phyloP scores from a whole-genome alignment of 1,140 invertebrate species.

The Campoletis sonorensis region DNA sequence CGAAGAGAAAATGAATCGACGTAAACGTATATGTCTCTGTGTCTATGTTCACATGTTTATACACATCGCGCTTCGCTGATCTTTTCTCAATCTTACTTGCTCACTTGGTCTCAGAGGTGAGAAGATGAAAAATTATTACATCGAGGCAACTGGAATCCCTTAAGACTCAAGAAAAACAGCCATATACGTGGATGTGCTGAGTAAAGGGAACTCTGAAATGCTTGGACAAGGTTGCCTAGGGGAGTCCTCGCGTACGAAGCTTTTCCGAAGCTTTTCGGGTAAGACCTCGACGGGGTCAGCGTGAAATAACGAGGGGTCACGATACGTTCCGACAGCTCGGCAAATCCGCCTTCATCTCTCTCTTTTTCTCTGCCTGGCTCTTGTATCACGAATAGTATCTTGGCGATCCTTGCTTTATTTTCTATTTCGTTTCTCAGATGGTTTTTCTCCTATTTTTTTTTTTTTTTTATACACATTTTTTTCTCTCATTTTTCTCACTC shows the following conservation, averaged over 20 bases:
- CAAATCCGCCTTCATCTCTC: slow-evolving; percentile 65
- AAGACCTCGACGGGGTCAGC: slow-evolving; percentile 59
- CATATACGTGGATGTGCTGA: neutral
- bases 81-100: neutral
- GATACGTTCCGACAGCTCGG: slow-evolving; percentile 67
- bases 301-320: slow-evolving; percentile 63
- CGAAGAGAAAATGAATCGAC: slow-evolving; percentile 68
- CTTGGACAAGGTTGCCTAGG: slow-evolving; percentile 18
- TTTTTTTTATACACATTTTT: too few species aligned
- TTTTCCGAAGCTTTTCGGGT: slow-evolving; percentile 24
- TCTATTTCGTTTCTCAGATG: slow-evolving; percentile 50
- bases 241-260: slow-evolving; percentile 3
- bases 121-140: slow-evolving; percentile 67
- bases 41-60: neutral
- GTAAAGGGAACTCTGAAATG: neutral
- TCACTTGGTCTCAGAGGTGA: slow-evolving; percentile 44
- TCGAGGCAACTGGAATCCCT: slow-evolving; percentile 61
- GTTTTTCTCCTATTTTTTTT: slow-evolving; percentile 49
- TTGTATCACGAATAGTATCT: neutral
- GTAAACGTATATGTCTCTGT: neutral
- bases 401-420: slow-evolving; percentile 33
- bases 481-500: slow-evolving; percentile 44
- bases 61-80: neutral
- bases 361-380: slow-evolving; percentile 23
- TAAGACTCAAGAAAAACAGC: slow-evolving; percentile 55